These are phyloP conservation scores for Dicyrtomina minuta DNA, from an alignment of 2,888 invertebrate species.

Conservation along the genomic window DNA sequence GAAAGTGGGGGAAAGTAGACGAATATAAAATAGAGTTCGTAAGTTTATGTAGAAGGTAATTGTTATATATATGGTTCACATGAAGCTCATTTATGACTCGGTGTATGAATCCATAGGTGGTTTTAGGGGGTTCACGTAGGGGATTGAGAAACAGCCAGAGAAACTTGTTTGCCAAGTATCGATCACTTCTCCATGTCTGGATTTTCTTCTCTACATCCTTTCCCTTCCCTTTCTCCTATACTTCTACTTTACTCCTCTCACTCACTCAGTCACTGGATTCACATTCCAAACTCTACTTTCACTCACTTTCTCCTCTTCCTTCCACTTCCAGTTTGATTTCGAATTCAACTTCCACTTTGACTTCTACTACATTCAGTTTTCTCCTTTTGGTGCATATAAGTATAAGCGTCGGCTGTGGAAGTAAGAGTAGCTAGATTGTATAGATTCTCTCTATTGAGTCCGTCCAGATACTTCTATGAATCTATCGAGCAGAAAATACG, in stretches of 20 bases:
- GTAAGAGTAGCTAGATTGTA: too few relatives aligned
- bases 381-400: too few relatives aligned
- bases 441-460: too few relatives aligned
- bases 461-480: background rate
- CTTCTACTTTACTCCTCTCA: background rate
- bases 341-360: too few relatives aligned
- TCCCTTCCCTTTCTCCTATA: too few relatives aligned
- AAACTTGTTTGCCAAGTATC: slow-evolving; percentile 51
- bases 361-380: too few relatives aligned
- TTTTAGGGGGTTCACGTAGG: slow-evolving; percentile 18
- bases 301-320: background rate
- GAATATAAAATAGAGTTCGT: slow-evolving; percentile 12
- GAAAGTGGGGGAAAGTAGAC: background rate
- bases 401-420: too few relatives aligned
- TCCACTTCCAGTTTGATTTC: too few relatives aligned
- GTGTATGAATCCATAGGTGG: slow-evolving; percentile 13
- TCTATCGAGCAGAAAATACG: slow-evolving; percentile 4
- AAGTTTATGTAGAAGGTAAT: slow-evolving; percentile 25
- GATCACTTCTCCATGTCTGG: slow-evolving; percentile 33
- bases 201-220: background rate
- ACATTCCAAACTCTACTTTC: background rate
- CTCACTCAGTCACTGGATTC: background rate
- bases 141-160: slow-evolving; percentile 34
- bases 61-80: slow-evolving; percentile 21
- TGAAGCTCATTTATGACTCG: slow-evolving; percentile 6